These are phyloP conservation scores for Salvator merianae DNA, from an alignment of 2,113 vertebrate species.

Conservation along the genomic window DNA sequence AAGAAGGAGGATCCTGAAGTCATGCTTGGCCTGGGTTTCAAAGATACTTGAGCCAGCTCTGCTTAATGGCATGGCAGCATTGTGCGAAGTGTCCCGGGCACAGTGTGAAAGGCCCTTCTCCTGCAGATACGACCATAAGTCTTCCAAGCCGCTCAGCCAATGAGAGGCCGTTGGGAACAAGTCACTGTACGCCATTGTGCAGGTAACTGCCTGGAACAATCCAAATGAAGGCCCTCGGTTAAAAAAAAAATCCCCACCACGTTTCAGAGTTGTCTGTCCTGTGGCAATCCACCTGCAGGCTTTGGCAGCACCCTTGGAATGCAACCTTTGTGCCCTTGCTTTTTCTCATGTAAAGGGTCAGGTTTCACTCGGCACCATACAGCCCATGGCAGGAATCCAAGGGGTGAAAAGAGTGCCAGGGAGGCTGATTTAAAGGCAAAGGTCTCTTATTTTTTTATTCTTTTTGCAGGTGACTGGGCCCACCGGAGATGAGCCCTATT, in stretches of 20 bases:
- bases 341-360: slow-evolving; percentile 13
- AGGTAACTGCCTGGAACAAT: neutral
- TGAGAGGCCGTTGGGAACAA: neutral
- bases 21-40: too few relatives aligned
- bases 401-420: neutral
- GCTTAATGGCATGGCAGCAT: neutral
- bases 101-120: neutral
- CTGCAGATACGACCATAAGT: neutral
- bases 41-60: too few relatives aligned
- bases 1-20: too few relatives aligned
- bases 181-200: neutral
- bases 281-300: slow-evolving; percentile 7
- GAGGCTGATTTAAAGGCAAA: neutral
- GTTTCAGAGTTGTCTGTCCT: neutral
- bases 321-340: slow-evolving; percentile 8
- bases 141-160: neutral
- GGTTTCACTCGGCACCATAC: slow-evolving; percentile 3
- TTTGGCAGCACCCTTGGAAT: neutral
- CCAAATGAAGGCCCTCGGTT: neutral
- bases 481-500: slow-evolving; percentile 9
- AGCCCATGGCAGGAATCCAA: slow-evolving; percentile 20
- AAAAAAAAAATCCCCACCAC: too few relatives aligned
- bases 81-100: neutral
- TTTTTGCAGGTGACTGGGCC: neutral
- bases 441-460: too few relatives aligned